phyloP scores from a whole-genome alignment of 2,888 invertebrate species.

The Chironomus tentans region DNA sequence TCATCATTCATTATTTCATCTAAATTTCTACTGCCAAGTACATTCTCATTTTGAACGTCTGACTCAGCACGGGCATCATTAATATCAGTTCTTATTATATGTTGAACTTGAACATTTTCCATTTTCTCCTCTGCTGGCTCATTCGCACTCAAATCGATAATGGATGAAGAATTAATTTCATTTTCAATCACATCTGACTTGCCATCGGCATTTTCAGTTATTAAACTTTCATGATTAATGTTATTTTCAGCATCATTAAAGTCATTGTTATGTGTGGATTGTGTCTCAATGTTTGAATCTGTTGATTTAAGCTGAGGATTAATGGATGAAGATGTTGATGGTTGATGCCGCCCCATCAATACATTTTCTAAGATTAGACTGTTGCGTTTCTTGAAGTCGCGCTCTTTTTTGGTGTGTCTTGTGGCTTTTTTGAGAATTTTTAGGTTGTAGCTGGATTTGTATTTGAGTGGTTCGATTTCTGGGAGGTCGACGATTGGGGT shows the following conservation, averaged over 20 bases:
- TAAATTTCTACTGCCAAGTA: background rate
- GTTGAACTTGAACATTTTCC: background rate
- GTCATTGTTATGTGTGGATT: background rate
- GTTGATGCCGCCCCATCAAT: background rate
- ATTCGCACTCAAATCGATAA: background rate
- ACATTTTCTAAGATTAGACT: conserved; percentile 14
- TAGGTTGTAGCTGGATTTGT: conserved; percentile 36
- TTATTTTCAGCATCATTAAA: background rate
- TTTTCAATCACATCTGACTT: conserved; percentile 3
- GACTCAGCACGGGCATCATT: background rate
- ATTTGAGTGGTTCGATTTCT: conserved; percentile 27
- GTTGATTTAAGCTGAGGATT: background rate
- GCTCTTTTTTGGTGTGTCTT: background rate
- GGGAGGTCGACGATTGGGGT: too few species aligned
- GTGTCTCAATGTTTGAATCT: background rate
- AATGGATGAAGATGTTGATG: background rate
- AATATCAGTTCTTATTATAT: background rate
- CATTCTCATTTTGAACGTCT: background rate
- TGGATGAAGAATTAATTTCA: conserved; percentile 16
- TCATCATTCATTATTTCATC: too few species aligned
- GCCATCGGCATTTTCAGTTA: conserved; percentile 6
- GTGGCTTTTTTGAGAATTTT: conserved; percentile 33
- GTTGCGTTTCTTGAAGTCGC: conserved; percentile 16
- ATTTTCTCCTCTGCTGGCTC: background rate
- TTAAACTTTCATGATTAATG: conserved; percentile 22